Base-by-base conservation (phyloP, 2,888 invertebrate species). In the Nephrotoma appendiculata region DNA sequence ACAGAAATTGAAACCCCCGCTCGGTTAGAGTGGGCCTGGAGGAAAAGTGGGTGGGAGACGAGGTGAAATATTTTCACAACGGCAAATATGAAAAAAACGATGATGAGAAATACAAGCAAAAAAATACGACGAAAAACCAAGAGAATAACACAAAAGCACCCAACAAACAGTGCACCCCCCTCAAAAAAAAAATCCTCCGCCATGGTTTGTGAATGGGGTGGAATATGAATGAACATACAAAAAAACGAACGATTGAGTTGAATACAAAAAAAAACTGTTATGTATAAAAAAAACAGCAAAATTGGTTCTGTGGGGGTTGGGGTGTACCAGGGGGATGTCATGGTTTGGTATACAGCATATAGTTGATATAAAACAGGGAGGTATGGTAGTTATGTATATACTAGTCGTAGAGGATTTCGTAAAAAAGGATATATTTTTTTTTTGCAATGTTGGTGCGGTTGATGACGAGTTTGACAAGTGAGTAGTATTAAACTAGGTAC, bases 391-490 rank as follows among this genome's bases (percentile, higher is more conserved):
- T 31, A 31, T 52, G 52, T 52, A 52, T 52, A 71, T 71, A 71
- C 31, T 31, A 71, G 31, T 71, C 71, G 71, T 71, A 71, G 71
- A 71, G 71, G 71, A 71, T 71, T 71, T 71, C 31, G 71, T 31
- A 48, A 84, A 84, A 84, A 84, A 84, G 43, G 84, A 43, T 84
- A 42, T 43, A 41, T 84, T 84, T 84, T 84, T 42, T 84, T 84
- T 84, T 84, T 84, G 84, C 42, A 84, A 84, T 42, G 84, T 84
- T 84, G 84, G 84, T 84, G 84, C 84, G 84, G 84, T 84, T 84
- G 84, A 84, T 84, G 84, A 84, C 84, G 84, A 84, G 84, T 84
- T 84, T 84, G 84, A 84, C 84, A 84, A 84, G 84, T 84, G 43
- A 84, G 43, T 42, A 71, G 71, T 71, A 71, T 71, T 71, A 71